A percentile compares a stretch with the other conserved stretches of the same genome.
Evolutionary conservation across 2,797 vertebrate species (phyloP).

Genomic region (Coranthus polyacanthus): DNA sequence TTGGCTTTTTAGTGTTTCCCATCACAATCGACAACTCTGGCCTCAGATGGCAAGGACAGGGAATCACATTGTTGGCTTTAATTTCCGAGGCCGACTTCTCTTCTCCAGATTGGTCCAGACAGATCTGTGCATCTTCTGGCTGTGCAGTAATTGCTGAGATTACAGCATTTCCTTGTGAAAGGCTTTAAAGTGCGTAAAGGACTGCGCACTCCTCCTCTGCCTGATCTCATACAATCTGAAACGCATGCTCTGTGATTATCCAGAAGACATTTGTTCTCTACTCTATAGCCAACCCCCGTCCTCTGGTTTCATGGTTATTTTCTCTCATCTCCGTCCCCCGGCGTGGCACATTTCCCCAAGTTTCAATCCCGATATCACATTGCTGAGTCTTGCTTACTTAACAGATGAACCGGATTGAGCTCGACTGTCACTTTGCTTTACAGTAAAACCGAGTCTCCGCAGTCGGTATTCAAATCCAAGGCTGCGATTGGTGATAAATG

Average conservation of each 20-base stretch:
- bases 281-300: conserved; percentile 5
- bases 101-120: conserved; percentile 4
- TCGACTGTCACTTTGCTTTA: conserved; percentile 57
- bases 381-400: conserved; percentile 64
- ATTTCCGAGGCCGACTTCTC: background rate
- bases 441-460: conserved; percentile 33
- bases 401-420: conserved; percentile 46
- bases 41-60: background rate
- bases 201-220: conserved; percentile 4
- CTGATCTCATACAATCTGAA: conserved; percentile 27
- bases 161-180: conserved; percentile 37
- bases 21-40: background rate
- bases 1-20: too few relatives aligned
- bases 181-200: conserved; percentile 11
- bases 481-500: conserved; percentile 76
- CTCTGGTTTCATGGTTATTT: conserved; percentile 50
- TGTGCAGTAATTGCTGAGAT: conserved; percentile 44
- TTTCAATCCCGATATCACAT: conserved; percentile 45
- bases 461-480: conserved; percentile 50
- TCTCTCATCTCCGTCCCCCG: conserved; percentile 42
- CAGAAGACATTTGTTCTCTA: conserved; percentile 28
- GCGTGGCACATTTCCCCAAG: conserved; percentile 38
- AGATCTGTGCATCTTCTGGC: conserved; percentile 19
- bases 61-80: conserved; percentile 15
- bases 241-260: conserved; percentile 34